Base-by-base conservation (phyloP, 2,797 vertebrate species). In the Anguilla marmorata region DNA sequence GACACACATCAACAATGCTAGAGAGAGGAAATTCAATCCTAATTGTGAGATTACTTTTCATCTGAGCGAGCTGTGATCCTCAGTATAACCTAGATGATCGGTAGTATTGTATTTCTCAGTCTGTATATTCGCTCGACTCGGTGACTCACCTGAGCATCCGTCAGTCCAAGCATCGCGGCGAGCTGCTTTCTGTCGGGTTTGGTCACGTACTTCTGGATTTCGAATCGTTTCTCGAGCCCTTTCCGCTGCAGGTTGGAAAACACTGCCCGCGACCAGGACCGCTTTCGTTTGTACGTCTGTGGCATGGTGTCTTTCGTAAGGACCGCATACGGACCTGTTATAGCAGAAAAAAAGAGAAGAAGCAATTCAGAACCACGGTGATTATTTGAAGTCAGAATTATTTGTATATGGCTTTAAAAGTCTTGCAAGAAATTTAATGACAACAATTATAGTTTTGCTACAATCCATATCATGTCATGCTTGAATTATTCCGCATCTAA, bases 181-280 rank as follows among this genome's bases (percentile, higher is more conserved):
- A 99, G 95, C 92, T 99, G 98, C 91, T 99, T 99, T 92, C 98
- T 94, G 95, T 99, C 98, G 0, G 98, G 98, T 91, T 99, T 99
- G 92, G 98, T 99, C 94, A 99, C 98, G 0, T 99, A 99, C 89
- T 99, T 99, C 95, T 99, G 98, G 82, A 99, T 98, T 94, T 99
- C 98, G 74, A 99, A 99, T 48, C 98, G 96, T 89, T 99, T 99
- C 94, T 99, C 98, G 85, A 99, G 96, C 9, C 98, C 98, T 93
- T 99, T 99, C 85, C 98, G 97, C 94, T 99, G 98, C 86, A 99
- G 96, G 91, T 99, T 99, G 69, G 98, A 99, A 91, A 99, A 99
- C 90, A 99, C 98, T 0, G 98, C 98, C 80, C 98, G 95, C 9
- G 98, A 99, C 98, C 98, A 99, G 0, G 98, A 99, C 19, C 98